These are phyloP conservation scores for Babyrousa celebensis DNA, from an alignment of 2,797 vertebrate genomes.

Conservation along the genomic window DNA sequence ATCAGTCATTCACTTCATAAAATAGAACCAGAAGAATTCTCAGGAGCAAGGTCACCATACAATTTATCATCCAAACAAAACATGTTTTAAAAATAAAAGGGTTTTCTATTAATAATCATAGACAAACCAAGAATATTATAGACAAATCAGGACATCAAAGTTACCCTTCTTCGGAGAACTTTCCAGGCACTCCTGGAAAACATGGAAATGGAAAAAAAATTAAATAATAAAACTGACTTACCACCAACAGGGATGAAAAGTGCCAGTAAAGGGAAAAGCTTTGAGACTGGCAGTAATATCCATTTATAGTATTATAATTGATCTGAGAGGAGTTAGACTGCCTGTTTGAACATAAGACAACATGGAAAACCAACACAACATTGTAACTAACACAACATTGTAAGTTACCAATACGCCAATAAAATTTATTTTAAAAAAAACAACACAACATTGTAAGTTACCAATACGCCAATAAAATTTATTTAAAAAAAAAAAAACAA, in stretches of 20 bases:
- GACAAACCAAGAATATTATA: not conserved
- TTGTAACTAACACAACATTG: too few relatives aligned
- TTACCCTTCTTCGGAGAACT: not conserved
- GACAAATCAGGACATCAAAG: not conserved
- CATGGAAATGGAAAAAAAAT: not conserved
- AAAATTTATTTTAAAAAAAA: too few relatives aligned
- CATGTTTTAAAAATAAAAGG: not conserved
- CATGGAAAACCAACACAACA: not conserved
- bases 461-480: too few relatives aligned
- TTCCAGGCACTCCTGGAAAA: constrained; percentile 23
- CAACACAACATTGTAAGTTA: too few relatives aligned
- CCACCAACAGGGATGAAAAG: not conserved
- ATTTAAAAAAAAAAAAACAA: too few relatives aligned
- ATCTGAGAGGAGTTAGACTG: not conserved
- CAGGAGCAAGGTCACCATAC: not conserved
- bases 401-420: too few relatives aligned
- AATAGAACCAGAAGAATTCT: not conserved
- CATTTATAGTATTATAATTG: not conserved
- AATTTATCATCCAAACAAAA: not conserved
- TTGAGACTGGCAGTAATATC: not conserved
- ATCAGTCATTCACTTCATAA: not conserved
- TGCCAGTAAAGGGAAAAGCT: not conserved
- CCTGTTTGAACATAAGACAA: not conserved
- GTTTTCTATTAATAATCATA: not conserved
- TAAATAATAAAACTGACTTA: not conserved